These are phyloP conservation scores for Heterotilapia buettikoferi DNA, from an alignment of 2,113 vertebrate genomes.

Conservation along the genomic window DNA sequence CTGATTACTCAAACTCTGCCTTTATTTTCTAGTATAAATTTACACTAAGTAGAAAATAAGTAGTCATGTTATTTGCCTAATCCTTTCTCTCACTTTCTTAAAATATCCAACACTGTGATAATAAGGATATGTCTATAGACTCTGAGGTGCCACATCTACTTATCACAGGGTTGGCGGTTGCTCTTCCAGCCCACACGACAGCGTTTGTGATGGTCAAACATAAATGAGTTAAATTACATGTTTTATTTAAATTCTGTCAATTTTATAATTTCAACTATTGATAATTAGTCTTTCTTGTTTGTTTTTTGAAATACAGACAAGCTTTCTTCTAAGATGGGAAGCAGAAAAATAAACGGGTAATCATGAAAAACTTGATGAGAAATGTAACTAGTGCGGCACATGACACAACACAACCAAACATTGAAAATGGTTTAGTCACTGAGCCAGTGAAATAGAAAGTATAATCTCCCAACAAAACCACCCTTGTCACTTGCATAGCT, in stretches of 20 bases:
- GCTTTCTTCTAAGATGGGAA: neutral
- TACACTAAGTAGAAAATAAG: neutral
- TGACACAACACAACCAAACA: neutral
- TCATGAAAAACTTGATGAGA: neutral
- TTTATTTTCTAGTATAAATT: neutral
- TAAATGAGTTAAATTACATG: neutral
- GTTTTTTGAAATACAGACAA: neutral
- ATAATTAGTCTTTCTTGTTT: neutral
- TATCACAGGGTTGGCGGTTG: neutral
- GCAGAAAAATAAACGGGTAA: neutral
- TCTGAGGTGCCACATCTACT: neutral
- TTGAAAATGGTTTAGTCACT: neutral
- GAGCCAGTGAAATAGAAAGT: neutral
- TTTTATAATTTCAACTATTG: neutral
- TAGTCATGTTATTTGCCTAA: neutral
- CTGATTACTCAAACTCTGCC: neutral
- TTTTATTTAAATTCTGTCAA: neutral
- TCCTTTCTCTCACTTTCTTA: neutral
- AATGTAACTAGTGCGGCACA: neutral
- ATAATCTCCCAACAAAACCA: neutral
- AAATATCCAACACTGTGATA: neutral
- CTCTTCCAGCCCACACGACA: neutral
- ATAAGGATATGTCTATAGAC: neutral
- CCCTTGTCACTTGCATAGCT: neutral
- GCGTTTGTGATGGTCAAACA: neutral